A percentile compares a stretch with the other conserved stretches of the same genome.
Conservation (phyloP, 2,113 vertebrate genomes). For the Bubalus kerabau region DNA sequence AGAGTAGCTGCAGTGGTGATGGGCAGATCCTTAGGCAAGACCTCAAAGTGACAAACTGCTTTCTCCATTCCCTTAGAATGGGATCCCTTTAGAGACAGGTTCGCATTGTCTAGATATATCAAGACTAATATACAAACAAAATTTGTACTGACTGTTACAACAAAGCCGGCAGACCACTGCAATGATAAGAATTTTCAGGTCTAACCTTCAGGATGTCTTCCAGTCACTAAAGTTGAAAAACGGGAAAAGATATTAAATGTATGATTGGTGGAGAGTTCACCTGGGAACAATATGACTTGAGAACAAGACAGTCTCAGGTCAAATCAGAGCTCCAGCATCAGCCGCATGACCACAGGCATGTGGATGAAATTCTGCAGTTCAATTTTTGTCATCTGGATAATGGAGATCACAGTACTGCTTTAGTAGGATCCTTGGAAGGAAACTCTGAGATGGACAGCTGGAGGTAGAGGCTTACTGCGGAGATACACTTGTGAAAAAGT, state of each 20-base stretch:
- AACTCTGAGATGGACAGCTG: neutral
- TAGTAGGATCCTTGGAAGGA: neutral
- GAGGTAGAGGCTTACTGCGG: neutral
- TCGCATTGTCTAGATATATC: neutral
- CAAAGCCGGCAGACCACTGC: neutral
- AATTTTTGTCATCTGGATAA: neutral
- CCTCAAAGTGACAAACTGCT: neutral
- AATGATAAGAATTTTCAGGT: neutral
- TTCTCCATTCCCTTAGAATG: neutral
- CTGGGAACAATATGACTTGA: neutral
- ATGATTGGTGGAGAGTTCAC: neutral
- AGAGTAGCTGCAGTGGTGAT: neutral
- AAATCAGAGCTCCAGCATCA: neutral
- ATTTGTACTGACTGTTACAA: neutral
- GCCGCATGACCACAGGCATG: accelerated
- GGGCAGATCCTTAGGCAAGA: neutral
- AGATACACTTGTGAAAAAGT: neutral
- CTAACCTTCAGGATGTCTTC: neutral
- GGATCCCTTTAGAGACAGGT: neutral
- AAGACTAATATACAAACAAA: neutral
- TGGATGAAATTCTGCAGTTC: neutral
- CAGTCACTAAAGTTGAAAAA: neutral
- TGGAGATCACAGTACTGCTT: neutral
- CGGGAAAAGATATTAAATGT: neutral
- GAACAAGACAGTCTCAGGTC: neutral